A percentile compares a stretch with the other conserved stretches of the same genome.
These are phyloP conservation scores for Agonopterix alstromeriana DNA, from an alignment of 2,888 invertebrate genomes.

Conservation along the genomic window DNA sequence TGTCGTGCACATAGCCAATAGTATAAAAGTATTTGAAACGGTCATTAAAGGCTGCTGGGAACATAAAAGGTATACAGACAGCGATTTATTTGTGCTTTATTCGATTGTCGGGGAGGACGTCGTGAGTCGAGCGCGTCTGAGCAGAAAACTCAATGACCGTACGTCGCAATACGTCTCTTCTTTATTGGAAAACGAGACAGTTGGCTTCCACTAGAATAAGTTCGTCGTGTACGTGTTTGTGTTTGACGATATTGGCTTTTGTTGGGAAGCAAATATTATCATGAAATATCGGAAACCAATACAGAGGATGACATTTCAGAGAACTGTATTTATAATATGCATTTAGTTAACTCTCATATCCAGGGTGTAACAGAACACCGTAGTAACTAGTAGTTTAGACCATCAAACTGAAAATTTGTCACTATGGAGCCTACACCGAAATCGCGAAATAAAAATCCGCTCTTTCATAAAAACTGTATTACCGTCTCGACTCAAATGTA, in stretches of 20 bases:
- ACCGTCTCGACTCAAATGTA: no score
- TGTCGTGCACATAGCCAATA: no score
- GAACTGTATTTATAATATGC: no score
- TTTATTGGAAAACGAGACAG: slow-evolving; percentile 71
- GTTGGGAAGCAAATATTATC: slow-evolving; percentile 47
- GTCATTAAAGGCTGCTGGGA: background rate
- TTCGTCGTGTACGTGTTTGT: slow-evolving; percentile 51
- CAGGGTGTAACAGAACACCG: no score
- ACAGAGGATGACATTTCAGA: slow-evolving; percentile 12
- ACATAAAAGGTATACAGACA: slow-evolving; percentile 20
- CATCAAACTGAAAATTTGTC: no score
- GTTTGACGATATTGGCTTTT: slow-evolving; percentile 53
- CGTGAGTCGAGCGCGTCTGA: slow-evolving; percentile 42
- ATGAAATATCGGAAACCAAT: slow-evolving; percentile 35
- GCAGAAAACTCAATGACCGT: slow-evolving; percentile 67
- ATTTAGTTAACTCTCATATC: no score
- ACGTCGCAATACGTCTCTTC: slow-evolving; percentile 61
- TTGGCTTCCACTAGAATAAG: slow-evolving; percentile 57
- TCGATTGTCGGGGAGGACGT: slow-evolving; percentile 30
- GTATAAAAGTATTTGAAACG: no score
- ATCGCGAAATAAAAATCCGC: no score
- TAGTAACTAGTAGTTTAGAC: no score
- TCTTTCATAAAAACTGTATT: no score
- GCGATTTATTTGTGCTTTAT: slow-evolving; percentile 24
- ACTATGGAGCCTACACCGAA: no score